phyloP scores from a whole-genome alignment of 37 sponge, comb jelly and placozoan species.

The Chondrosia reniformis region DNA sequence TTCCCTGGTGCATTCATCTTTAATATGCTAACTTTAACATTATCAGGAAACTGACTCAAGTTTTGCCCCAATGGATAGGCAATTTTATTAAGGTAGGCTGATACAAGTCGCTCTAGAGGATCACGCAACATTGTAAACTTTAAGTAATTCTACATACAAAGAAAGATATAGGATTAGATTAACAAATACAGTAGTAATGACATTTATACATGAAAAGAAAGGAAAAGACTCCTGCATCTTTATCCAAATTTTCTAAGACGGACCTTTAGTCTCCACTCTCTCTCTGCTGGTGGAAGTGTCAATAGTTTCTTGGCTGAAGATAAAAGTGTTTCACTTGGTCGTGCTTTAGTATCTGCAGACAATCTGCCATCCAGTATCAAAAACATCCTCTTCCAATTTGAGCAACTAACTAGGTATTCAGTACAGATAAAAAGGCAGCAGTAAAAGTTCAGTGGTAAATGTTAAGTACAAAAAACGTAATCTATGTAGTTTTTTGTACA shows the following conservation, averaged over 20 bases:
- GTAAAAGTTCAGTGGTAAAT: not conserved
- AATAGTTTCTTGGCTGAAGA: not conserved
- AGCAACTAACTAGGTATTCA: not conserved
- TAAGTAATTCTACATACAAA: not conserved
- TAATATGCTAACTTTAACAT: not conserved
- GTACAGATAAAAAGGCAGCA: not conserved
- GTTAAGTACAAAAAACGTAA: not conserved
- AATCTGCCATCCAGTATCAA: constrained; percentile 8
- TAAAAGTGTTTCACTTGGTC: constrained; percentile 10
- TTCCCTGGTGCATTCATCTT: not conserved
- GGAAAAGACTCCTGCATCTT: no score
- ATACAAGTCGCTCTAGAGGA: constrained; percentile 16
- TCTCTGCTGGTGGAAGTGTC: not conserved
- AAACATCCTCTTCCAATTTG: constrained; percentile 23
- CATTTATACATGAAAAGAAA: not conserved
- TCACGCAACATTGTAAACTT: constrained; percentile 15
- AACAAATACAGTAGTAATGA: not conserved
- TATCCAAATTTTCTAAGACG: no score
- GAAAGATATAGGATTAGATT: not conserved
- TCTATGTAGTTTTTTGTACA: not conserved
- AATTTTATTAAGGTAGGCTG: constrained; percentile 7
- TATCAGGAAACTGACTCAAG: not conserved
- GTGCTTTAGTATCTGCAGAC: not conserved
- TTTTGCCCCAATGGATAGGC: not conserved
- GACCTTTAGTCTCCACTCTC: constrained; percentile 18